phyloP scores from a whole-genome alignment of 53 echinoderm and acorn worm genomes.

The Henricia sp. region DNA sequence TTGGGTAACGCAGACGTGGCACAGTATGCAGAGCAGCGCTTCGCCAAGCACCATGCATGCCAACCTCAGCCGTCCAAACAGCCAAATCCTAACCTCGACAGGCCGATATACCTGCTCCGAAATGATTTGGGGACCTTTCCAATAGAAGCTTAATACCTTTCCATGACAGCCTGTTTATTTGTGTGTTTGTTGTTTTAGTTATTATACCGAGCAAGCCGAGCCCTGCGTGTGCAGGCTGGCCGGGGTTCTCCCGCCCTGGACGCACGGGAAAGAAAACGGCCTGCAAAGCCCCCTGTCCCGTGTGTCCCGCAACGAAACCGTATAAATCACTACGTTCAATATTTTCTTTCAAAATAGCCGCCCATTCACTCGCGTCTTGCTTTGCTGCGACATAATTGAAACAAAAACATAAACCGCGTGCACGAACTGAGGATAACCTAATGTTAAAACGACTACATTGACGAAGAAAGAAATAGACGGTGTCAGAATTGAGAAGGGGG shows the following conservation, averaged over 20 bases:
- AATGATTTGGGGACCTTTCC: slow-evolving; percentile 63
- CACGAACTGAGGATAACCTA: slow-evolving; percentile 33
- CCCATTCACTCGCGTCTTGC: slow-evolving; percentile 42
- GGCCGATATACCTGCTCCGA: slow-evolving; percentile 28
- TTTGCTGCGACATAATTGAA: slow-evolving; percentile 64
- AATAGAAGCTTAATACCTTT: slow-evolving; percentile 76
- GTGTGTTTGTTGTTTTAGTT: slow-evolving; percentile 95
- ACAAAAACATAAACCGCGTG: slow-evolving; percentile 67
- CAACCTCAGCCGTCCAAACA: neutral
- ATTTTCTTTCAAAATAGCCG: slow-evolving; percentile 87
- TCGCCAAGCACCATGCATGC: neutral
- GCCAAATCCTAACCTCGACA: neutral
- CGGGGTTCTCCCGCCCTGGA: slow-evolving; percentile 9
- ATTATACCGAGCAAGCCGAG: slow-evolving; percentile 65
- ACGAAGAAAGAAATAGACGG: too few relatives aligned
- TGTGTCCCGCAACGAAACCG: slow-evolving; percentile 73
- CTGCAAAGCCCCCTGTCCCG: slow-evolving; percentile 18
- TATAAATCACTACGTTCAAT: slow-evolving; percentile 91
- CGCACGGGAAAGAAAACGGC: slow-evolving; percentile 22
- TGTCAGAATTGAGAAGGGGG: neutral
- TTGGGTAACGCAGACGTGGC: neutral
- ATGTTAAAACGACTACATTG: too few relatives aligned
- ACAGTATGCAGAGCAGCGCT: neutral
- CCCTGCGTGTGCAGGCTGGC: slow-evolving; percentile 7
- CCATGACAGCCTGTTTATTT: slow-evolving; percentile 87